These are phyloP conservation scores for Malacoctenus gilli DNA, from an alignment of 2,797 vertebrate species.

Conservation along the genomic window DNA sequence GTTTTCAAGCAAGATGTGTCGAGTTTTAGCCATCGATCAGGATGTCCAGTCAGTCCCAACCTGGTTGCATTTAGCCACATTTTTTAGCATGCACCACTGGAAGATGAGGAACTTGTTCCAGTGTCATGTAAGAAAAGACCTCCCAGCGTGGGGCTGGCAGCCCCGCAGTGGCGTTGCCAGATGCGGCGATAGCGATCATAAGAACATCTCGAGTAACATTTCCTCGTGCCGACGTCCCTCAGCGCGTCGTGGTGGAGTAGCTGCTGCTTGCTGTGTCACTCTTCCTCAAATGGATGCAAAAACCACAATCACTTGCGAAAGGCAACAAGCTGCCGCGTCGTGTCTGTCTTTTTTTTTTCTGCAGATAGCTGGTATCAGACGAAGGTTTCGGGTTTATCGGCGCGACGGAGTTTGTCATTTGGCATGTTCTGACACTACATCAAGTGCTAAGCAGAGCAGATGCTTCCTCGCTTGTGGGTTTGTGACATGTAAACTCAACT, in stretches of 20 bases:
- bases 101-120: too few species aligned
- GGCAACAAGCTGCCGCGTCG: constrained; percentile 18
- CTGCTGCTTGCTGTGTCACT: constrained; percentile 26
- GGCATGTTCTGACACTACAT: constrained; percentile 16
- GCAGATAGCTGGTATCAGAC: constrained; percentile 32
- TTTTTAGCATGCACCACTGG: too few species aligned
- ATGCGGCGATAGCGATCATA: constrained; percentile 10
- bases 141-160: too few species aligned
- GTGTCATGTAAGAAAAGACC: too few species aligned
- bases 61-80: too few species aligned
- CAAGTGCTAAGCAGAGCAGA: constrained; percentile 23
- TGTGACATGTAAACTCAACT: constrained; percentile 42
- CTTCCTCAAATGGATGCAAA: constrained; percentile 19
- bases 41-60: too few species aligned
- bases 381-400: constrained; percentile 32
- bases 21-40: too few species aligned
- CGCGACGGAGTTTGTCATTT: constrained; percentile 39
- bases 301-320: constrained; percentile 32
- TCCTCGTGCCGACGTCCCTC: constrained; percentile 5
- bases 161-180: too few species aligned
- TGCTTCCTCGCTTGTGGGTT: constrained; percentile 36
- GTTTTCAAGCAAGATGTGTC: too few species aligned
- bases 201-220: constrained; percentile 10
- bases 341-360: not conserved
- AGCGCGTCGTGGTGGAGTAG: constrained; percentile 33